Evolutionary conservation across 2,797 vertebrate genomes (phyloP).

Genomic region (Oceanodroma leucorhoa): DNA sequence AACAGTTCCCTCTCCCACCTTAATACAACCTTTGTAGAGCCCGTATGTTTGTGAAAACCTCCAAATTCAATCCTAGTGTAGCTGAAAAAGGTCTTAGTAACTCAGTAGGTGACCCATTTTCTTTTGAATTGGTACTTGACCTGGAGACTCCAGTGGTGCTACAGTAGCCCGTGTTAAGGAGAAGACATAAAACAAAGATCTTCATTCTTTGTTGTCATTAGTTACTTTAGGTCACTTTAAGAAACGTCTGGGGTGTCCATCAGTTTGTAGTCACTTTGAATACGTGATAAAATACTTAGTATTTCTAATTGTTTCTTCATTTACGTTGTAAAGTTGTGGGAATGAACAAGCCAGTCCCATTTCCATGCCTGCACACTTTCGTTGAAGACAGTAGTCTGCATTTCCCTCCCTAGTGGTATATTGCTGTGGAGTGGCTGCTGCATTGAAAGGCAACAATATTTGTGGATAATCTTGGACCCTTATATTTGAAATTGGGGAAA

Average conservation of each 20-base stretch:
- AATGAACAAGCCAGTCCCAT: fast-evolving
- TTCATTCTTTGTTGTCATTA: neutral
- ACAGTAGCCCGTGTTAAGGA: neutral
- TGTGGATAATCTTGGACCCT: neutral
- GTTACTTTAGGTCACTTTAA: neutral
- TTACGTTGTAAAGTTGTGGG: fast-evolving
- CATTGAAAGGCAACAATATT: fast-evolving
- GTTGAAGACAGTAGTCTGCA: fast-evolving
- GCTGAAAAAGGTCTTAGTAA: neutral
- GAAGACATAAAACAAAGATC: neutral
- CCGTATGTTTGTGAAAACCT: neutral
- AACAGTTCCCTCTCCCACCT: neutral
- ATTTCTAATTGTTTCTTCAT: neutral
- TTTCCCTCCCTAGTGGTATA: neutral
- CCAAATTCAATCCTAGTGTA: neutral
- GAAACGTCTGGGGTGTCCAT: neutral
- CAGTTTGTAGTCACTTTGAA: neutral
- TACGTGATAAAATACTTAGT: fast-evolving
- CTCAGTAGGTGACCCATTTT: neutral
- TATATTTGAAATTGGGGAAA: neutral
- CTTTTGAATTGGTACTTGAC: neutral
- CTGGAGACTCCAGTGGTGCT: neutral
- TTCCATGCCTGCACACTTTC: fast-evolving
- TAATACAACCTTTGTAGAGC: neutral
- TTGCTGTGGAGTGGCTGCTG: neutral